Conservation (phyloP, 1,140 invertebrate genomes). For the Linepithema humile region DNA sequence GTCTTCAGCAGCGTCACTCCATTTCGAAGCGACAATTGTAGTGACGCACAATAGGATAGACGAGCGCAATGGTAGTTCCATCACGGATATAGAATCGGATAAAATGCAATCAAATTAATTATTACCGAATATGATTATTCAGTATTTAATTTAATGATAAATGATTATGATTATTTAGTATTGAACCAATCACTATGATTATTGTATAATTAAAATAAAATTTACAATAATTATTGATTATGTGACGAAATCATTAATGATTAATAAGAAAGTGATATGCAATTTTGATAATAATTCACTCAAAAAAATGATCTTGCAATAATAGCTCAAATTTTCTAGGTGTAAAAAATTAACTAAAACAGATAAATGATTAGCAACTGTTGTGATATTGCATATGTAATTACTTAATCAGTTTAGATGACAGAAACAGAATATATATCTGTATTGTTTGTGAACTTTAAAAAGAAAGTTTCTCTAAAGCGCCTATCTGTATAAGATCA, state of each 20-base stretch:
- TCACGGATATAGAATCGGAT: neutral
- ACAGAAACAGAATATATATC: too few species aligned
- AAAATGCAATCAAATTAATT: slow-evolving; percentile 14
- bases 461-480: too few species aligned
- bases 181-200: neutral
- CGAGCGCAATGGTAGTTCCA: neutral
- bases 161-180: neutral
- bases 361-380: too few species aligned
- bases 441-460: too few species aligned
- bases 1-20: neutral
- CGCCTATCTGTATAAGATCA: too few species aligned
- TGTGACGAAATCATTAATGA: neutral
- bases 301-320: too few species aligned
- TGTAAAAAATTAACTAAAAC: too few species aligned
- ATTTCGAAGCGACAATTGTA: slow-evolving; percentile 3
- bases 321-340: too few species aligned
- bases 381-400: too few species aligned
- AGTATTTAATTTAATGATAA: neutral
- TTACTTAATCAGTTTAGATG: too few species aligned
- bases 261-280: neutral
- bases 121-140: neutral
- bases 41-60: neutral
- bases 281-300: too few species aligned
- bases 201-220: neutral
- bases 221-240: neutral